Evolutionary conservation across 1,140 invertebrate species (phyloP).

Genomic region (Drosophila insularis): DNA sequence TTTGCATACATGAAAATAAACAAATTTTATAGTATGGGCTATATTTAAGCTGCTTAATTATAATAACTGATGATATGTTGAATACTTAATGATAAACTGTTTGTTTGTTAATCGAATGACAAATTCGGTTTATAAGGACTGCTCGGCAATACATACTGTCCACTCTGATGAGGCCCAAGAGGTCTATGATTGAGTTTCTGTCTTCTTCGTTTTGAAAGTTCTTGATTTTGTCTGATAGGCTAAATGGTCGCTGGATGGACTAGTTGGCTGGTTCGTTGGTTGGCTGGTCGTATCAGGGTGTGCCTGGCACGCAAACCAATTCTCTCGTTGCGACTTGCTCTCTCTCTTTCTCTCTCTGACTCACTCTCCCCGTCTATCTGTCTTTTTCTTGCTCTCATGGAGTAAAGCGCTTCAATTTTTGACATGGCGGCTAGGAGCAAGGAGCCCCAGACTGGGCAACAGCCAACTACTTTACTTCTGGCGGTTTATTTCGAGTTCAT

Average conservation of each 20-base stretch:
- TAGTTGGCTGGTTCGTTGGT: slow-evolving; percentile 30
- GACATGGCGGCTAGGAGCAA: slow-evolving; percentile 57
- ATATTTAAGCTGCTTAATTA: too few species aligned
- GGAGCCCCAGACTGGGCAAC: slow-evolving; percentile 68
- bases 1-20: too few species aligned
- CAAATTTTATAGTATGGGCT: too few species aligned
- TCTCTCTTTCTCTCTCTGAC: slow-evolving; percentile 2
- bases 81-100: too few species aligned
- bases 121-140: too few species aligned
- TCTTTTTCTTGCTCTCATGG: background rate
- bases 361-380: background rate
- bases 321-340: slow-evolving; percentile 30
- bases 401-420: slow-evolving; percentile 48
- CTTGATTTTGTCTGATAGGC: slow-evolving; percentile 58
- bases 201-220: background rate
- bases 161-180: background rate
- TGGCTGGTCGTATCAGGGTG: slow-evolving; percentile 59
- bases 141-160: background rate
- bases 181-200: slow-evolving; percentile 5
- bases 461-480: slow-evolving; percentile 51
- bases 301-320: slow-evolving; percentile 65
- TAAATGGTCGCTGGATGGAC: slow-evolving; percentile 65
- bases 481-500: slow-evolving; percentile 50
- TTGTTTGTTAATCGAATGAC: too few species aligned
- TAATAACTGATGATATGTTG: too few species aligned